Percentiles rank a stretch among this genome's conserved stretches.
These are phyloP conservation scores for Agapostemon virescens DNA, from an alignment of 2,888 invertebrate species.

Conservation along the genomic window DNA sequence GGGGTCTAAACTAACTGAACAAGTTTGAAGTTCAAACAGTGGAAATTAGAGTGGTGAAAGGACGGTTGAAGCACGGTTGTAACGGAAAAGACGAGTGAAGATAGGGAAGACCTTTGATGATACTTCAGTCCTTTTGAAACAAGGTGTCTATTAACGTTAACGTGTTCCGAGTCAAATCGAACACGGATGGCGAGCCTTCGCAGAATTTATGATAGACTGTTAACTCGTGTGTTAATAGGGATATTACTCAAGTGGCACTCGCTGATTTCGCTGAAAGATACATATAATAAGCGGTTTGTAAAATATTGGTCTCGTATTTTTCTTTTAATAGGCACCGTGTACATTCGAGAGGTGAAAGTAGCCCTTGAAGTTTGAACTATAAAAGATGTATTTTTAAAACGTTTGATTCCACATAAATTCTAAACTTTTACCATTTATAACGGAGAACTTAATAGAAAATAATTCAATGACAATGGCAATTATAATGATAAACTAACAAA, in stretches of 20 bases:
- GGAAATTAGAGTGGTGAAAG: conserved; percentile 12
- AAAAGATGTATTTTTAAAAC: too few species aligned
- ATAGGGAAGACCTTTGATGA: neutral
- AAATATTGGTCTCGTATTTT: neutral
- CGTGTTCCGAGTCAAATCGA: neutral
- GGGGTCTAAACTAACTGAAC: neutral
- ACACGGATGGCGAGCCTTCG: neutral
- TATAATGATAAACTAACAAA: too few species aligned
- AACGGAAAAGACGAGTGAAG: neutral
- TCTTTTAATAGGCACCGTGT: too few species aligned
- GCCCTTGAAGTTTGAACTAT: too few species aligned
- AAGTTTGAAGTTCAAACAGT: conserved; percentile 8
- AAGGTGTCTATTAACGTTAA: neutral
- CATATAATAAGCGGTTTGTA: neutral
- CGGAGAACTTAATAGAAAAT: too few species aligned
- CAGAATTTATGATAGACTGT: neutral
- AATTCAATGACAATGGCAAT: too few species aligned
- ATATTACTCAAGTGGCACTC: neutral
- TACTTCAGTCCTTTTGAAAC: neutral
- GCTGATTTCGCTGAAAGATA: neutral
- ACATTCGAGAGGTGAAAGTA: too few species aligned
- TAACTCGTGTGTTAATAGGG: neutral
- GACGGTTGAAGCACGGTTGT: neutral
- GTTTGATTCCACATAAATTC: too few species aligned
- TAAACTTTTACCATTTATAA: too few species aligned